Base-by-base conservation (phyloP, 2,888 invertebrate genomes). In the Vanessa cardui region DNA sequence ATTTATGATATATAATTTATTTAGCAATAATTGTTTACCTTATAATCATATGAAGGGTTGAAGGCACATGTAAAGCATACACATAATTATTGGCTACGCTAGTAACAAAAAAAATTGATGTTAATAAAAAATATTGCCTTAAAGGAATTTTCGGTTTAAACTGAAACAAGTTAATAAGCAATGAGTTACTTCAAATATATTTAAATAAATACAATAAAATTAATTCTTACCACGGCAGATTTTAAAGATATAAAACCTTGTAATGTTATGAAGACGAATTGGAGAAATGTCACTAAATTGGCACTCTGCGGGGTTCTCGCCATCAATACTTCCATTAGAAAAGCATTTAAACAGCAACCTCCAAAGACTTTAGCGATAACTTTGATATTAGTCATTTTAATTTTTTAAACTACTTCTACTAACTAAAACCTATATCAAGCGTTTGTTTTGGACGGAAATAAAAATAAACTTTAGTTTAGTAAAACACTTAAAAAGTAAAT, bases 41-140 rank as follows among this genome's bases (percentile, higher is more conserved):
- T 83, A 92, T 92, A 64, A 92, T 92, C 91, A 92, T 92, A 79
- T 92, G 92, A 61, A 92, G 80, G 1, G 92, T 92, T 7, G 92
- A 88, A 69, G 92, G 91, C 71, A 92, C 92, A 89, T 92, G 90
- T 83, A 92, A 84, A 74, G 85, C 81, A 73, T 92, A 92, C 26
- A 90, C 92, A 87, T 90, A 92, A 72, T 92, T 92, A 83, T 91
- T 92, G 31, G 89, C 87, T 72, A 90, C 89, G 79, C 88, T 90
- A 33, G 92, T 90, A 49, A 90, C 69, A 76, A 92, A 92, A 85
- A 90, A 92, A 67, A 92, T 83, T 68, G 80, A 76, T 18, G 91
- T 86, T 62, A 92, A 79, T 66, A 89, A 78, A 62, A 83, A 77
- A 81, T 92, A 92, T 71, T 92, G 86, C 69, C 77, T 81, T 58